Evolutionary conservation across 1,140 invertebrate species (phyloP).

Genomic region (Brachionus manjavacas): DNA sequence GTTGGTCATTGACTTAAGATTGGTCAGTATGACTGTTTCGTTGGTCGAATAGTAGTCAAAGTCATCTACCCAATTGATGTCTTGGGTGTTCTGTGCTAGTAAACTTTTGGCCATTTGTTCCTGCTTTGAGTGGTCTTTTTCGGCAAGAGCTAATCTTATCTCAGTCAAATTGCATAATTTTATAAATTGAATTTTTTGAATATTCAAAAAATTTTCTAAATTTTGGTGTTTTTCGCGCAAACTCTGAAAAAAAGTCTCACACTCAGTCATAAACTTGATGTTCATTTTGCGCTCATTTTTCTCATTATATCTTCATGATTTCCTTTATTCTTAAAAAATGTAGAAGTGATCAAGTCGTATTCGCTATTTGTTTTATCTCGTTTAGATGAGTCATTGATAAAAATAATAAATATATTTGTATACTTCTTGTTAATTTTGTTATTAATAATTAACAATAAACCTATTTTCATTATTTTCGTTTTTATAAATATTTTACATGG

Average conservation of each 20-base stretch:
- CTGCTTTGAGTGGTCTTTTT: background rate
- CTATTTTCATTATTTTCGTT: no score
- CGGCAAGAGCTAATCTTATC: background rate
- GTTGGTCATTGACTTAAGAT: background rate
- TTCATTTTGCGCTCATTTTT: constrained; percentile 5
- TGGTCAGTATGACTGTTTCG: background rate
- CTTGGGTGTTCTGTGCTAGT: background rate
- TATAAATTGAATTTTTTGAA: background rate
- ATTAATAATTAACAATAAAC: no score
- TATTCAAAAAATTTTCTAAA: constrained; percentile 15
- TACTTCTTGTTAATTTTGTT: no score
- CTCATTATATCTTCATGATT: no score
- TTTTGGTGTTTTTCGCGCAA: background rate
- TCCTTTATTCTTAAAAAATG: no score
- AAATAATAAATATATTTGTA: no score
- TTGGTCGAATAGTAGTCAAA: background rate
- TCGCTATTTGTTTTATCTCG: no score
- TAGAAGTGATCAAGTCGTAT: no score
- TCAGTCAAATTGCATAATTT: constrained; percentile 16
- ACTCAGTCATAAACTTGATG: background rate
- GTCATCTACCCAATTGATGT: background rate
- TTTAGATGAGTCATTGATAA: no score
- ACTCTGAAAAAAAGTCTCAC: background rate
- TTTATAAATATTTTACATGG: no score
- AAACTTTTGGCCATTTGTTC: background rate